Base-by-base conservation (phyloP, 2,113 vertebrate species). In the Clinocottus analis region DNA sequence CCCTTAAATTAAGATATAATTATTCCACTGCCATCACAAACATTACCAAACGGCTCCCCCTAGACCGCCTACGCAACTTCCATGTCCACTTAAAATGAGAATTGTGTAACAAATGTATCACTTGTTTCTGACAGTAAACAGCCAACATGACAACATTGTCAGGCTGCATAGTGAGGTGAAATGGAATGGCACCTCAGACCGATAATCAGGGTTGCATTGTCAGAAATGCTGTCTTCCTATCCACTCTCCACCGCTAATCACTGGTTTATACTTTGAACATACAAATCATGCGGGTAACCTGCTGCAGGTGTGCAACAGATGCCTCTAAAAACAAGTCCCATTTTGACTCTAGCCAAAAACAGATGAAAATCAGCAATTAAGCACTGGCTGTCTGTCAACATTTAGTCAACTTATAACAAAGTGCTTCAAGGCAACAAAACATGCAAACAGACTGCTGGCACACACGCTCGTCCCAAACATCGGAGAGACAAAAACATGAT, bases 241-340 rank as follows among this genome's bases (percentile, higher is more conserved):
- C n/a, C 51, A 25, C 51, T 55, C 51, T 55, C 51, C 51, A 25
- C 51, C 25, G n/a, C 23, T 55, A 55, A 55, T 55, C 27, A 59
- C 27, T 29, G 56, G 56, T 7, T 59, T 59, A 31, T 16, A 31
- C 56, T 58, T 29, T 31, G 27, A 59, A 59, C 56, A 59, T 31
- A 59, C 27, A 59, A 31, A 59, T 19, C 56, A 59, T 14, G 56
- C 56, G 31, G 27, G 27, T 59, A 59, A 59, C 56, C 56, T 59
- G 56, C 27, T 59, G 56, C 56, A 55, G 51, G 51, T 55, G 51
- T 55, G 51, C 51, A 25, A 55, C 51, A 25, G 51, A 55, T 55
- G 51, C 51, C 25, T 55, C 51, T 55, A 55, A 55, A 55, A 55
- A 55, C 10, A 11, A 55, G 23, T 55, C 1, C n/a, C 51, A 25